Conservation (phyloP, 2,113 vertebrate species). For the Catharus fuscescens region DNA sequence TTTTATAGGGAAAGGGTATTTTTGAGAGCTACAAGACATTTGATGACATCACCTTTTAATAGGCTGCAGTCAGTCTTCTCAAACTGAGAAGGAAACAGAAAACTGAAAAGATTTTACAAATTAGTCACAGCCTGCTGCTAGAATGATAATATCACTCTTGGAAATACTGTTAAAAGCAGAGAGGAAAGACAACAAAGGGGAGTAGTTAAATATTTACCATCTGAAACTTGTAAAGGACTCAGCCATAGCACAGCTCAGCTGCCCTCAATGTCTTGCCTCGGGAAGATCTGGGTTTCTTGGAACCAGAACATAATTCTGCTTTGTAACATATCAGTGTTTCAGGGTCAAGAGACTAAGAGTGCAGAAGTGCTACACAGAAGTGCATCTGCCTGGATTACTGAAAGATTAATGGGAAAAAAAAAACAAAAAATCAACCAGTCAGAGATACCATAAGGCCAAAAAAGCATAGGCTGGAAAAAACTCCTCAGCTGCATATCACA, state of each 20-base stretch:
- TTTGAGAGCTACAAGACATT: not conserved
- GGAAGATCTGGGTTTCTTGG: not conserved
- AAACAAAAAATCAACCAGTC: too few relatives aligned
- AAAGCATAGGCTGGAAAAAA: not conserved
- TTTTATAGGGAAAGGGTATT: not conserved
- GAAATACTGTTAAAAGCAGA: not conserved
- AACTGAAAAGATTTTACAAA: not conserved
- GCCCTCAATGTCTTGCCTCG: not conserved
- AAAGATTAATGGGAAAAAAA: not conserved
- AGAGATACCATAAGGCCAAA: not conserved
- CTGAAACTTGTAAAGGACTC: not conserved
- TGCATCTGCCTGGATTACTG: not conserved
- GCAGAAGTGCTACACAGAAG: not conserved
- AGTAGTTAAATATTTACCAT: constrained; percentile 37
- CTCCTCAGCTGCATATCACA: not conserved
- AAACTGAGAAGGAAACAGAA: not conserved
- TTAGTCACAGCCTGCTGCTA: not conserved
- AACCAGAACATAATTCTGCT: not conserved
- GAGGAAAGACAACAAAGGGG: not conserved
- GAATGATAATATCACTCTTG: not conserved
- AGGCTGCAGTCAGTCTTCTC: not conserved
- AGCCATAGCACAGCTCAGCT: not conserved
- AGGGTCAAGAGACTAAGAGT: not conserved
- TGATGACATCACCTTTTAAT: not conserved
- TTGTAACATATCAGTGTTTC: not conserved